Conservation (phyloP, 1,140 invertebrate species). For the Diuraphis noxia region DNA sequence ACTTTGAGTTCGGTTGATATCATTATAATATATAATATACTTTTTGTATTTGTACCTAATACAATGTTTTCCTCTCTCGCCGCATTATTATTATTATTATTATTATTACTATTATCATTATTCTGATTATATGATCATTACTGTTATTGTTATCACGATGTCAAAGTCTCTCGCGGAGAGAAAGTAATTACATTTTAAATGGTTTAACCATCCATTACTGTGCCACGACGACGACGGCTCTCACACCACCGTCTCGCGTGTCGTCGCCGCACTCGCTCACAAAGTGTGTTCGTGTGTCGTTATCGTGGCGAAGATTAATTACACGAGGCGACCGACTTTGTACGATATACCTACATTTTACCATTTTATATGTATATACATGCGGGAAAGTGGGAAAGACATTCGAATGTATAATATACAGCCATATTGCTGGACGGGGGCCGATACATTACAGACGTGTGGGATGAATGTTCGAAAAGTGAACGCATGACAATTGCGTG, state of each 20-base stretch:
- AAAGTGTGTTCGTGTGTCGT: not conserved
- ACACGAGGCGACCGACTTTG: not conserved
- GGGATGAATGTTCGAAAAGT: too few relatives aligned
- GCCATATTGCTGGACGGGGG: too few relatives aligned
- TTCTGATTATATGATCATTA: not conserved
- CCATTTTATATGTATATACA: not conserved
- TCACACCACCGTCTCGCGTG: not conserved
- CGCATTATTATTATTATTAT: not conserved
- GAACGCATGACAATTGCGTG: not conserved
- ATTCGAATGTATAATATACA: too few relatives aligned
- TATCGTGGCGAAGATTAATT: conserved; percentile 23
- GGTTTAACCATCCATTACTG: conserved; percentile 40
- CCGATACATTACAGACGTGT: not conserved
- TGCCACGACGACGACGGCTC: not conserved
- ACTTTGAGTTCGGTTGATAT: not conserved
- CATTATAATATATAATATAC: too few relatives aligned
- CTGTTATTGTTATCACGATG: not conserved
- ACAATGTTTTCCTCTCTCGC: not conserved
- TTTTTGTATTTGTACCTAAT: not conserved
- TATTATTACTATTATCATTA: not conserved
- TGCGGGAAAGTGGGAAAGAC: not conserved
- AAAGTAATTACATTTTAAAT: conserved; percentile 43
- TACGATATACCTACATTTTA: not conserved
- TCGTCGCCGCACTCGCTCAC: not conserved
- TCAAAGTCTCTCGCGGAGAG: not conserved